Percentiles rank a stretch among this genome's conserved stretches.
Evolutionary conservation across 2,113 vertebrate species (phyloP).

Genomic region (Sander vitreus): DNA sequence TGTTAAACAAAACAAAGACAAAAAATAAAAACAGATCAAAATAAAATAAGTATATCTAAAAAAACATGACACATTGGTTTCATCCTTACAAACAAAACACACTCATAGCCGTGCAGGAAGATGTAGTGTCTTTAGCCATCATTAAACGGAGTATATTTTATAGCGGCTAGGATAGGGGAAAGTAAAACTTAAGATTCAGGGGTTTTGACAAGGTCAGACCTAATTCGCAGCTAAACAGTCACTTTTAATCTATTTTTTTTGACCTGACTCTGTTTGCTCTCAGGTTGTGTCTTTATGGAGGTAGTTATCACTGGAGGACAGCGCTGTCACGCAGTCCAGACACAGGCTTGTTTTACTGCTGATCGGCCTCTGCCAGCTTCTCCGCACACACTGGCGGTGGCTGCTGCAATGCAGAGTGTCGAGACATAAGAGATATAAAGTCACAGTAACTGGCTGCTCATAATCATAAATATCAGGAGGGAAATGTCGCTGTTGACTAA

Average conservation of each 20-base stretch:
- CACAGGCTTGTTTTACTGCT: constrained; percentile 64
- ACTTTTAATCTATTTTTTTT: constrained; percentile 56
- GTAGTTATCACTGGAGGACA: constrained; percentile 22
- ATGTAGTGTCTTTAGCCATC: no score
- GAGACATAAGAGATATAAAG: constrained; percentile 65
- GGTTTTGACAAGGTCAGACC: constrained; percentile 35
- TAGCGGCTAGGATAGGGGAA: constrained; percentile 43
- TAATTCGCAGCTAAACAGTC: constrained; percentile 39
- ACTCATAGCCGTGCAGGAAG: no score
- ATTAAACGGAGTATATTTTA: constrained; percentile 54
- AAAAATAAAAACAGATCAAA: no score
- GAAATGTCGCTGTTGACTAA: constrained; percentile 68
- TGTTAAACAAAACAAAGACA: constrained; percentile 9
- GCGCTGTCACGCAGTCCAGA: constrained; percentile 22
- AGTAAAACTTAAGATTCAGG: constrained; percentile 45
- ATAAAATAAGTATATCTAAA: not conserved
- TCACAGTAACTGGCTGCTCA: constrained; percentile 68
- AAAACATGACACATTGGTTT: not conserved
- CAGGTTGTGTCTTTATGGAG: constrained; percentile 28
- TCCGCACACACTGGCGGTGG: constrained; percentile 32
- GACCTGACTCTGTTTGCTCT: constrained; percentile 19
- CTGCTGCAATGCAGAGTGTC: constrained; percentile 46
- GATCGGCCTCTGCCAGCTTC: constrained; percentile 52
- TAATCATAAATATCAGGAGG: constrained; percentile 71
- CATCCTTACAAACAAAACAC: not conserved